A percentile compares a stretch with the other conserved stretches of the same genome.
Evolutionary conservation across 2,797 vertebrate genomes (phyloP).

Genomic region (Acanthiza pusilla): DNA sequence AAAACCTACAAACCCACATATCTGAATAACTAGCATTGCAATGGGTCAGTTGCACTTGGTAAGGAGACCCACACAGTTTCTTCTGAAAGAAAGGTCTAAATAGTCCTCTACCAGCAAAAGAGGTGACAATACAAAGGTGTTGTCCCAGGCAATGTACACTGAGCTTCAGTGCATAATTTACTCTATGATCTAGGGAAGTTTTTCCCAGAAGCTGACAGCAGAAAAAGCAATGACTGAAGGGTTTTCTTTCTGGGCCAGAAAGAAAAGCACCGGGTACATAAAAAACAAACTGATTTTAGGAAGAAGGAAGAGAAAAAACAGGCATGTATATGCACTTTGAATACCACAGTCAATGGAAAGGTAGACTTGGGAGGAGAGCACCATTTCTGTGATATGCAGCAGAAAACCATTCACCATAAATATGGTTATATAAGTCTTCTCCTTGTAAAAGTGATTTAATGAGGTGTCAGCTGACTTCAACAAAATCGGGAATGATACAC

Average conservation of each 20-base stretch:
- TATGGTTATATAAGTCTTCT: not conserved
- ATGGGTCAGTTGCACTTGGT: not conserved
- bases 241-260: not conserved
- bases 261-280: not conserved
- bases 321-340: fast-evolving
- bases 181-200: not conserved
- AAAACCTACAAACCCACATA: not conserved
- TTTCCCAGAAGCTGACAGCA: not conserved
- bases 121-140: fast-evolving
- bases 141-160: fast-evolving
- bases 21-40: not conserved
- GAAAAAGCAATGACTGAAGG: not conserved
- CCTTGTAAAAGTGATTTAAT: not conserved
- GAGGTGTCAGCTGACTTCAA: not conserved
- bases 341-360: not conserved
- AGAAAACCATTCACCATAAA: not conserved
- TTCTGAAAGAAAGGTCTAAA: not conserved
- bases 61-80: not conserved
- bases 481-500: not conserved
- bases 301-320: not conserved
- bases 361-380: not conserved
- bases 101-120: not conserved
- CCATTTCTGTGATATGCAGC: not conserved
- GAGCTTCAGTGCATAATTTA: not conserved
- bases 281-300: not conserved